Base-by-base conservation (phyloP, 2,113 vertebrate species). In the Stercorarius parasiticus region DNA sequence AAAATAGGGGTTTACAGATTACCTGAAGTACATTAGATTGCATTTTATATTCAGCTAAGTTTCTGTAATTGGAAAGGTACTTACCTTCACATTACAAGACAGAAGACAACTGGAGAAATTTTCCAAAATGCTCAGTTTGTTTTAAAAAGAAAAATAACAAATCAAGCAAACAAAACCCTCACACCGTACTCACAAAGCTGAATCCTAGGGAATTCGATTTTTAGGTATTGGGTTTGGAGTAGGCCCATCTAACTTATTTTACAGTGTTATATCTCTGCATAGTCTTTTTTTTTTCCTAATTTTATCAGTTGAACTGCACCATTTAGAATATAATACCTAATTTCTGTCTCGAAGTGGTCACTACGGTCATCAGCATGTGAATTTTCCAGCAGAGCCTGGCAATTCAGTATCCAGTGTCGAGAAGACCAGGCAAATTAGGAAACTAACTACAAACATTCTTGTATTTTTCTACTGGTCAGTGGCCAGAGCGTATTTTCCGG, bases 401-500 rank as follows among this genome's bases (percentile, higher is more conserved):
- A 53, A 5, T 58, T 47, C 3, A 16, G 14, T 14, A 43, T 1
- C n/a, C 32, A 34, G 34, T 1, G 7, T 3, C 45, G 12, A 49
- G 45, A 32, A n/a, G 3, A 21, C 10, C 0, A 66, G 8, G 11
- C 11, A 5, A 73, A 45, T 47, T 1, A 11, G 22, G 4, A 7
- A 5, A 53, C 45, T 59, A 26, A 5, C 32, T 79, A 5, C 8
- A 50, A 36, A 0, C 4, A 0, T 0, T 15, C 9, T 42, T 43
- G 65, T 27, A 0, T 66, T 67, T 89, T 61, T 86, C 55, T 43
- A 47, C 79, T 53, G 49, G 26, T 45, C 94, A 99, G 99, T 99
- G 99, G 99, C 99, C 99, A 40, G 99, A 99, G 82, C 98, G 98
- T 25, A 45, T 99, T 92, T 98, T 99, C 94, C 93, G 20, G 21